Evolutionary conservation across 2,888 invertebrate species (phyloP).

Genomic region (Fragum fragum): DNA sequence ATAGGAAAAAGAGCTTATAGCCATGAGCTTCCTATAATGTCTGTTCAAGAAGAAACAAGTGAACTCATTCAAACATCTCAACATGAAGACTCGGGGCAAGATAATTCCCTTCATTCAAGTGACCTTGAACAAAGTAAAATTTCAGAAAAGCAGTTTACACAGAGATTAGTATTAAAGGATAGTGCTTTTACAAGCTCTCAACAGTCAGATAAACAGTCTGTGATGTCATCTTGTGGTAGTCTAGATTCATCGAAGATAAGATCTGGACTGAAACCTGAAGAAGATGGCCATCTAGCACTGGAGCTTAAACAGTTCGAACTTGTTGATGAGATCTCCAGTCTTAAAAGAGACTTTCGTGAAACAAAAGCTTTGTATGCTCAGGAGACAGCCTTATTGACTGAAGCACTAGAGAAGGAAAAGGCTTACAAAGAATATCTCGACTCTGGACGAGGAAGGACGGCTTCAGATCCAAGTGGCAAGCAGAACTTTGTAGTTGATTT

Average conservation of each 20-base stretch:
- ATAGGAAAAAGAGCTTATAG: conserved; percentile 43
- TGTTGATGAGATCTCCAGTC: conserved; percentile 76
- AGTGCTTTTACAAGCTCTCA: conserved; percentile 47
- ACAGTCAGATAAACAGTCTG: conserved; percentile 37
- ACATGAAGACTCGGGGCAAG: background rate
- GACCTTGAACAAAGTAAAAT: conserved; percentile 37
- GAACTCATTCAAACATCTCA: background rate
- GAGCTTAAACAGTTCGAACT: conserved; percentile 78
- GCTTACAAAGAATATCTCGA: conserved; percentile 50
- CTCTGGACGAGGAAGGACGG: conserved; percentile 25
- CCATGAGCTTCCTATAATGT: conserved; percentile 44
- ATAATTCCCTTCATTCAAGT: conserved; percentile 11
- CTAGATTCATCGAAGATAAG: conserved; percentile 46
- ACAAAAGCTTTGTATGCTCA: conserved; percentile 79
- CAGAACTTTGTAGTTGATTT: conserved; percentile 43
- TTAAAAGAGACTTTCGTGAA: conserved; percentile 76
- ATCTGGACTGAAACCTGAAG: conserved; percentile 62
- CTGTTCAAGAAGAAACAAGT: conserved; percentile 6
- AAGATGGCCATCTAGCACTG: conserved; percentile 70
- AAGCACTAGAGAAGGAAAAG: conserved; percentile 76
- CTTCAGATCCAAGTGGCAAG: conserved; percentile 41
- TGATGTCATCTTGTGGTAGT: conserved; percentile 32
- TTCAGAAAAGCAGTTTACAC: conserved; percentile 45
- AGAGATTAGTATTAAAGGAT: conserved; percentile 18
- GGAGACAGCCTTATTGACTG: conserved; percentile 79